phyloP scores from a whole-genome alignment of 2,797 vertebrate genomes.

The Australoheros facetus region DNA sequence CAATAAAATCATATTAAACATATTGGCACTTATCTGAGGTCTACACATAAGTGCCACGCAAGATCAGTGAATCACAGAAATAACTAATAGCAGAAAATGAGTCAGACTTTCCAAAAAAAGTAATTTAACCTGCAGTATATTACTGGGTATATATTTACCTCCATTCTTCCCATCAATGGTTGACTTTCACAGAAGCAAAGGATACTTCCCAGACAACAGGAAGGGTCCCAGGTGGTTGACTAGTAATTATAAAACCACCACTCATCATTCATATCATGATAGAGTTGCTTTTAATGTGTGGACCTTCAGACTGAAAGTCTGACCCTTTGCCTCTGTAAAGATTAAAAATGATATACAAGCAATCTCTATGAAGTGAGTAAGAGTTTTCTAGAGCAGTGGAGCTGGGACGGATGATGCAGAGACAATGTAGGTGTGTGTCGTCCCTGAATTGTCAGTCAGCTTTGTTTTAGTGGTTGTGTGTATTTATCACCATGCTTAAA shows the following conservation, averaged over 20 bases:
- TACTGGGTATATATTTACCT: constrained; percentile 7
- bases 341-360: constrained; percentile 18
- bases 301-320: constrained; percentile 3
- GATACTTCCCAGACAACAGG: not conserved
- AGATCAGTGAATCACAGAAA: constrained; percentile 27
- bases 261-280: constrained; percentile 7
- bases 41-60: not conserved
- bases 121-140: not conserved
- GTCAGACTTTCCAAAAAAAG: constrained; percentile 13
- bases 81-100: not conserved
- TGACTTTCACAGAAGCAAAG: not conserved
- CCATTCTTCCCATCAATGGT: not conserved
- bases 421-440: constrained; percentile 40
- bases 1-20: constrained; percentile 39
- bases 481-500: constrained; percentile 79
- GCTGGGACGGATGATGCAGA: constrained; percentile 41
- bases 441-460: constrained; percentile 77
- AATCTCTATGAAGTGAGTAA: constrained; percentile 12
- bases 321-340: not conserved
- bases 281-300: constrained; percentile 15
- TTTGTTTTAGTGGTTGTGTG: constrained; percentile 74
- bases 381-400: constrained; percentile 2
- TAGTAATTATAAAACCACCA: constrained; percentile 18
- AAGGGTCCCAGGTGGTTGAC: not conserved
- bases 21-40: not conserved